Base-by-base conservation (phyloP, 1,140 invertebrate species). In the Microplitis demolitor region DNA sequence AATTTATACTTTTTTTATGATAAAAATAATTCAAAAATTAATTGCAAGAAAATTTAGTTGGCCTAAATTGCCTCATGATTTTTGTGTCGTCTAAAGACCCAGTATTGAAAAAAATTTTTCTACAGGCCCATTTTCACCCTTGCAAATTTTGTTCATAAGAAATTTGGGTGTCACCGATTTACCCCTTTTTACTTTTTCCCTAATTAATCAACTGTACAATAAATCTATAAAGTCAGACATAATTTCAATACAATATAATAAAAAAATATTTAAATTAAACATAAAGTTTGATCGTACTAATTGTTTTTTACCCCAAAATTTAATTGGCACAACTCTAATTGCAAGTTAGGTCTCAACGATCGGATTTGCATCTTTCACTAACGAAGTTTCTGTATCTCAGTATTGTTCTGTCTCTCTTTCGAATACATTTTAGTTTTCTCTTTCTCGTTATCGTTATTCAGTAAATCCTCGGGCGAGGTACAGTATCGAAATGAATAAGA, bases 301-400 rank as follows among this genome's bases (percentile, higher is more conserved):
- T 61, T 69, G 56, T 60, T 69, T 62, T 62, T 62, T 62, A 51
- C 37, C 14, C 39, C 16, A 39, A 39, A 69, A 58, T 69, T 69
- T 60, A 69, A 69, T 69, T 69, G 67, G 67, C 37, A 54, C 35
- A 60, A 69, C 53, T 69, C 58, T 53, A 69, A 69, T 69, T 69
- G 67, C 67, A 34, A 69, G 54, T 69, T 69, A 69, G 33, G 56
- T 39, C 53, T 61, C 60, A 13, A 69, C 35, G 54, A 70, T 62
- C 3, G 61, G 37, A 70, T 70, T 70, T 70, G 68, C 68, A 70
- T 70, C 37, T 45, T 56, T 11, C 24, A n/a, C 16, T 68, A 70
- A 62, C 60, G 37, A 62, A 70, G 68, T 70, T 70, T 62, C 24
- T 24, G 16, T 50, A 66, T 34, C 31, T 31, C 56, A 37, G 14